A percentile compares a stretch with the other conserved stretches of the same genome.
Evolutionary conservation across 2,113 vertebrate genomes (phyloP).

Genomic region (Prionailurus bengalensis): DNA sequence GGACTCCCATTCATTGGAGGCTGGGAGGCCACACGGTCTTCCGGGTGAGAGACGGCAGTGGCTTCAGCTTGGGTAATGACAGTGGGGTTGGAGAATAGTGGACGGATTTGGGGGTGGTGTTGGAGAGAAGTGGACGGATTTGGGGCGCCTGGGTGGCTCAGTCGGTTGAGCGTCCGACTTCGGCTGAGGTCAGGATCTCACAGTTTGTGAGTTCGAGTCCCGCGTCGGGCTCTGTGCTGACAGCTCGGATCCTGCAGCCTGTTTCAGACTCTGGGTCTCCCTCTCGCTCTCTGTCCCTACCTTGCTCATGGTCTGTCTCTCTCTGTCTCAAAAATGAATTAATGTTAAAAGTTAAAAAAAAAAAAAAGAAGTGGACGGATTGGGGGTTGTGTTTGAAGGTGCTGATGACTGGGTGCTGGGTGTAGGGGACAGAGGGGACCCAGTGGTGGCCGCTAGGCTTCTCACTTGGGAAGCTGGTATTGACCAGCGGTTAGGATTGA

Average conservation of each 20-base stretch:
- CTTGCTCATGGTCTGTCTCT: too few species aligned
- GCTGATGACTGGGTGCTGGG: accelerated
- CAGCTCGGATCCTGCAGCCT: too few species aligned
- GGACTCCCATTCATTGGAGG: too few species aligned
- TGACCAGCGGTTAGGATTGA: neutral
- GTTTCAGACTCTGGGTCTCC: too few species aligned
- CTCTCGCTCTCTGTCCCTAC: too few species aligned
- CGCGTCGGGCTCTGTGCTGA: too few species aligned
- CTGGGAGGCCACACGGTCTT: neutral
- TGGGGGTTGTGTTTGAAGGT: neutral
- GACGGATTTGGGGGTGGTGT: neutral
- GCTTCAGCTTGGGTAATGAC: neutral
- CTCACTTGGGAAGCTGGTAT: neutral
- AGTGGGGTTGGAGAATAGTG: neutral
- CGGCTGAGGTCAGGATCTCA: too few species aligned
- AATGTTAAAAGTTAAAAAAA: too few species aligned
- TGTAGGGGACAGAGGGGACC: neutral
- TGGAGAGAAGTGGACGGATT: neutral
- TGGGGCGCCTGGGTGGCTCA: neutral
- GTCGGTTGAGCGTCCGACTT: too few species aligned
- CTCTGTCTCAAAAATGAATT: too few species aligned
- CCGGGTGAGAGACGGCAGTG: neutral
- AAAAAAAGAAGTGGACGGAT: accelerated
- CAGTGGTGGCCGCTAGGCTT: accelerated
- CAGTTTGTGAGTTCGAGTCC: too few species aligned